Evolutionary conservation across 2,113 vertebrate genomes (phyloP).

Genomic region (Charadrius vociferus): DNA sequence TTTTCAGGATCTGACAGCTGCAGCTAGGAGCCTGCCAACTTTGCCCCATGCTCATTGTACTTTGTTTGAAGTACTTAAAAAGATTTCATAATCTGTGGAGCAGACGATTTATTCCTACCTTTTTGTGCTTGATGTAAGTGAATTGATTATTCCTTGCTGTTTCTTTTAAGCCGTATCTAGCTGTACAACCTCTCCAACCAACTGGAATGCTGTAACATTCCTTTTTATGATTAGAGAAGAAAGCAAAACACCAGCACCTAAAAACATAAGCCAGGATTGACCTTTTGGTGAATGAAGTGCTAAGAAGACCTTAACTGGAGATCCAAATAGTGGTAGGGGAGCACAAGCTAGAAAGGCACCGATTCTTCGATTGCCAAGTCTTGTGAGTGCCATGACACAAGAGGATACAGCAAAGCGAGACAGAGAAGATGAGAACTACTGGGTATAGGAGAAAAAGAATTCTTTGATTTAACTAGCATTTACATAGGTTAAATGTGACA

Average conservation of each 20-base stretch:
- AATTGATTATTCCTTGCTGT: constrained; percentile 28
- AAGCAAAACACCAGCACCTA: neutral
- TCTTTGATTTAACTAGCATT: neutral
- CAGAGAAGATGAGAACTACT: neutral
- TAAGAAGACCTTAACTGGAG: neutral
- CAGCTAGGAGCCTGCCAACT: constrained; percentile 67
- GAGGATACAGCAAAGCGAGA: neutral
- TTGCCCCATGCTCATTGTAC: constrained; percentile 49
- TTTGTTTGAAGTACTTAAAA: constrained; percentile 67
- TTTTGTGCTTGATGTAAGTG: constrained; percentile 35
- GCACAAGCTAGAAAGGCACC: neutral
- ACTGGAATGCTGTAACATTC: neutral
- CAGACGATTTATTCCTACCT: constrained; percentile 44
- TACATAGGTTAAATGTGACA: neutral
- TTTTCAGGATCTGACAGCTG: constrained; percentile 76
- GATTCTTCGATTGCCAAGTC: neutral
- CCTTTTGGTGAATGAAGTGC: constrained; percentile 29
- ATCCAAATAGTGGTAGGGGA: constrained; percentile 2
- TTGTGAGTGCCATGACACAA: neutral
- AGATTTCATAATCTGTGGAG: constrained; percentile 40
- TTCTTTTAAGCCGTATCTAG: constrained; percentile 1
- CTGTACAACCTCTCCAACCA: constrained; percentile 21
- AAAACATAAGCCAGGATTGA: constrained; percentile 31
- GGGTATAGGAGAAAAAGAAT: neutral
- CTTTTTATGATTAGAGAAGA: neutral